A percentile compares a stretch with the other conserved stretches of the same genome.
These are phyloP conservation scores for Melanerpes formicivorus DNA, from an alignment of 2,113 vertebrate species.

Conservation along the genomic window DNA sequence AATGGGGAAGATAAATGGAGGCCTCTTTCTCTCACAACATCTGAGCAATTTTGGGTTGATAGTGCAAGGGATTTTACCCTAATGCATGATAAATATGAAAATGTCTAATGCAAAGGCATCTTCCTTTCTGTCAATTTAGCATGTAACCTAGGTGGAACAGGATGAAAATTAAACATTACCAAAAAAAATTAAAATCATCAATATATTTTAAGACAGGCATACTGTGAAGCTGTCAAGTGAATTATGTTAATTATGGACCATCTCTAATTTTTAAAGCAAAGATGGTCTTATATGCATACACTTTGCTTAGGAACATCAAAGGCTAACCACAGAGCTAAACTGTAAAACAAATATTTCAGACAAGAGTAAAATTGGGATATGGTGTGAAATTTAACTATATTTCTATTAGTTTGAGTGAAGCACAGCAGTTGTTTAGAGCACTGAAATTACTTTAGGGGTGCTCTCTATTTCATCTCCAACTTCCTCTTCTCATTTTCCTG, in stretches of 20 bases:
- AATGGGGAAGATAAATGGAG: neutral
- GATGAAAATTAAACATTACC: neutral
- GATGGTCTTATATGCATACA: neutral
- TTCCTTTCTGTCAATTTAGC: neutral
- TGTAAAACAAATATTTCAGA: neutral
- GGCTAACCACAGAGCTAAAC: neutral
- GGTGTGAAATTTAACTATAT: neutral
- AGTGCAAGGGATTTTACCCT: neutral
- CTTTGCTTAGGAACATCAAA: conserved; percentile 20
- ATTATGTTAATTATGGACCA: conserved; percentile 63
- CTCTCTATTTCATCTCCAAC: neutral
- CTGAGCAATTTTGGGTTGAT: neutral
- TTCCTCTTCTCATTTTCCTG: neutral
- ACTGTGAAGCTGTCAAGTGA: conserved; percentile 41
- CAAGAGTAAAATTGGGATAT: neutral
- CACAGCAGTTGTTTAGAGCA: neutral
- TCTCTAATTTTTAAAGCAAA: conserved; percentile 40
- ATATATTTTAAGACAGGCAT: conserved; percentile 50
- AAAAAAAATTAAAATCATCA: neutral
- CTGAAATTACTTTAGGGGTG: neutral
- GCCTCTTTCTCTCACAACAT: neutral
- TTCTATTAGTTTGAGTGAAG: neutral
- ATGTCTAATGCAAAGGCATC: neutral
- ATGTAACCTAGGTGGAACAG: neutral
- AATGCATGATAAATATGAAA: neutral